Conservation (phyloP, 2,113 vertebrate genomes). For the Bambusicola thoracicus region DNA sequence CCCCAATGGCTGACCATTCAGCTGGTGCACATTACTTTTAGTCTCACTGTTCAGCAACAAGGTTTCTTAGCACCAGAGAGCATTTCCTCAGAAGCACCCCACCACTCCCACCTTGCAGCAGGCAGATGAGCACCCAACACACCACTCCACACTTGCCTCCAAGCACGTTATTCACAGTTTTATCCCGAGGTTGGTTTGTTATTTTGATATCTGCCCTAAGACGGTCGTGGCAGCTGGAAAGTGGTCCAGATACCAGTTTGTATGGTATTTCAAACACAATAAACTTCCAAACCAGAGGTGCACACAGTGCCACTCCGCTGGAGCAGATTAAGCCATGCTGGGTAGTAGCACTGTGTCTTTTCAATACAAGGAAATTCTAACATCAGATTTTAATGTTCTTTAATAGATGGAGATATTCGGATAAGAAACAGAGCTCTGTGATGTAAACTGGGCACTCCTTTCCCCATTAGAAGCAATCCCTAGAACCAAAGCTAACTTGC, state of each 20-base stretch:
- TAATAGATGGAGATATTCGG: background rate
- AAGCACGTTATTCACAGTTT: conserved; percentile 51
- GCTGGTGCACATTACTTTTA: background rate
- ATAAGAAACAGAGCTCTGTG: background rate
- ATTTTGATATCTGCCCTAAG: conserved; percentile 29
- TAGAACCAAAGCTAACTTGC: background rate
- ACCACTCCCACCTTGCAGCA: background rate
- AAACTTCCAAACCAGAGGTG: conserved; percentile 1
- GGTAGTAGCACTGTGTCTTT: background rate
- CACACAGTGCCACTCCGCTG: rapidly evolving
- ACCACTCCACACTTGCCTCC: background rate
- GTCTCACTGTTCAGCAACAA: background rate
- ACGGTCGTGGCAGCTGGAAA: conserved; percentile 17
- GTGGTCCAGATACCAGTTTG: background rate
- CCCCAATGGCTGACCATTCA: background rate
- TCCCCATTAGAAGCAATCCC: background rate
- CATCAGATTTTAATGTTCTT: background rate
- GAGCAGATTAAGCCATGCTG: background rate
- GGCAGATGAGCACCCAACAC: conserved; percentile 19
- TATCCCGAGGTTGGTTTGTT: conserved; percentile 55
- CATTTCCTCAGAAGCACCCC: background rate
- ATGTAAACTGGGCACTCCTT: background rate
- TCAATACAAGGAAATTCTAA: background rate
- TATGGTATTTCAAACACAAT: background rate
- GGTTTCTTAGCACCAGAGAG: background rate